phyloP scores from a whole-genome alignment of 2,797 vertebrate species.

The Cryptoblepharus egeriae region DNA sequence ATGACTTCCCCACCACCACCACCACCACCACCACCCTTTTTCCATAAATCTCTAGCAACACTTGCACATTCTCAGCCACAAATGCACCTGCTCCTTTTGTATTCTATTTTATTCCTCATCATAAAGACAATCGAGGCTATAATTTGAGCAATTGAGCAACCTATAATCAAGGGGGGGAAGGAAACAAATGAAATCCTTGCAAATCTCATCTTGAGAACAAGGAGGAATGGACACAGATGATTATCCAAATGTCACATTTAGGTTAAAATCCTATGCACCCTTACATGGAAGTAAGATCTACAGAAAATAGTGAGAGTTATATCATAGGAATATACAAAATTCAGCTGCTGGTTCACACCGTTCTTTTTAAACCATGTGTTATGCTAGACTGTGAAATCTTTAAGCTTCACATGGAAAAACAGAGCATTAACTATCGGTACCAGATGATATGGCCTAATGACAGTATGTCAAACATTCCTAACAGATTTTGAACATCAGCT shows the following conservation, averaged over 20 bases:
- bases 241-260: background rate
- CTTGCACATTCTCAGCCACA: background rate
- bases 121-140: constrained; percentile 35
- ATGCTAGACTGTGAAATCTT: background rate
- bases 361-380: background rate
- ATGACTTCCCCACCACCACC: background rate
- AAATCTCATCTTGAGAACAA: constrained; percentile 20
- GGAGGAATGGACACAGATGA: background rate
- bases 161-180: constrained; percentile 21
- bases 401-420: background rate
- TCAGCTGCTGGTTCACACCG: background rate
- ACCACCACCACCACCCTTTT: background rate
- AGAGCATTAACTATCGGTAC: background rate
- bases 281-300: background rate
- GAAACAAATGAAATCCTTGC: constrained; percentile 17
- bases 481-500: background rate
- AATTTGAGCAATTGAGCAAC: constrained; percentile 30
- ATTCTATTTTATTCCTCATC: constrained; percentile 30
- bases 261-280: background rate
- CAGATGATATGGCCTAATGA: background rate
- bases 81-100: constrained; percentile 41
- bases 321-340: background rate
- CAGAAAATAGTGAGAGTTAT: too few species aligned
- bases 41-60: constrained; percentile 22
- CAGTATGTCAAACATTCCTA: background rate